Base-by-base conservation (phyloP, 2,113 vertebrate species). In the Colaptes auratus region DNA sequence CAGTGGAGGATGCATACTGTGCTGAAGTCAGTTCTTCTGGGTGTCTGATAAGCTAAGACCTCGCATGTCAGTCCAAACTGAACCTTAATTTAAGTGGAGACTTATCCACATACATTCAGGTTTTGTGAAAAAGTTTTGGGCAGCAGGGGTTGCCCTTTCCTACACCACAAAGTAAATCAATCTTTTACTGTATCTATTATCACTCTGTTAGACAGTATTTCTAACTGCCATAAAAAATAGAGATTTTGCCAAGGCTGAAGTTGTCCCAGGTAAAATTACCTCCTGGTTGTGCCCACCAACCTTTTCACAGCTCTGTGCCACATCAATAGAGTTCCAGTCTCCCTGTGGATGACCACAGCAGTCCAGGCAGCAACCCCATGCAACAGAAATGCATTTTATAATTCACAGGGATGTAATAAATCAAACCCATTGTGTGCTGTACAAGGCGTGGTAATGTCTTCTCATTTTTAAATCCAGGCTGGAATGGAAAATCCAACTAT, bases 401-500 rank as follows among this genome's bases (percentile, higher is more conserved):
- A 28, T 39, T 46, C 30, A 1, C 20, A 6, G 35, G 19, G 25
- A 16, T 21, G 0, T 7, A 28, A 65, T 31, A 44, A 71, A 60
- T 42, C 42, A 69, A 79, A 79, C 15, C 11, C 23, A 7, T 58
- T 70, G 39, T 36, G 30, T 69, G 15, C 27, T 48, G 6, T 77
- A 6, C 31, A 74, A 31, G 4, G 23, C 31, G n/a, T 25, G 16
- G 15, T 63, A 19, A 82, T 83, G 75, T 35, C 28, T 56, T 77
- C 36, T 81, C 42, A 25, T 73, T 72, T 95, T 84, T 2, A 93
- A 77, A 87, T 93, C 36, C 95, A 99, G 99, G 99, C 98, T 8
- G 99, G 99, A 15, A 98, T 98, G 92, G 99, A 99, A 94, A 99
- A 99, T 93, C 99, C 99, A 9, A 98, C 98, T 10, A 98, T 99